phyloP scores from a whole-genome alignment of 2,888 invertebrate genomes.

The Cecidostiba fungosa region DNA sequence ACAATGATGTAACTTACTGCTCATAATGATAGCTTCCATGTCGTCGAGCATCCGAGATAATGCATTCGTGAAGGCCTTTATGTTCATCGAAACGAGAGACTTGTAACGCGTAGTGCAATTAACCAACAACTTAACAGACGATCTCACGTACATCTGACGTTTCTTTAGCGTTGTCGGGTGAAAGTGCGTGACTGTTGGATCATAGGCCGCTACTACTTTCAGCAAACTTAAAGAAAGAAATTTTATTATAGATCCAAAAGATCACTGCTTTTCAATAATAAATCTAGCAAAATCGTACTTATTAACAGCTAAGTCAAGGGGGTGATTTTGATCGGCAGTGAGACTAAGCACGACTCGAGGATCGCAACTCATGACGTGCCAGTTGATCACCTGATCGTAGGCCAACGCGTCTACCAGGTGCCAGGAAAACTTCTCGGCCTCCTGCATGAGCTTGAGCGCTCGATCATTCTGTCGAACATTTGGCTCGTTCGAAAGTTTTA shows the following conservation, averaged over 20 bases:
- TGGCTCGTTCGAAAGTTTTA: constrained; percentile 88
- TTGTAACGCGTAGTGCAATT: constrained; percentile 82
- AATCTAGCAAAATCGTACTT: constrained; percentile 78
- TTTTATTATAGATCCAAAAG: neutral
- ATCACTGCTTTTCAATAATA: neutral
- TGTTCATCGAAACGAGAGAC: constrained; percentile 80
- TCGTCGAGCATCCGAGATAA: constrained; percentile 82
- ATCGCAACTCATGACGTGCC: constrained; percentile 89
- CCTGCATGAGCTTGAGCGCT: constrained; percentile 81
- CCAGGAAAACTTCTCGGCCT: constrained; percentile 86
- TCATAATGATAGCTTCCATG: constrained; percentile 81
- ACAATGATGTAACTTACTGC: constrained; percentile 74
- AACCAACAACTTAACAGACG: constrained; percentile 83
- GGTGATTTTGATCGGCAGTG: constrained; percentile 79
- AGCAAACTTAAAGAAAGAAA: constrained; percentile 81
- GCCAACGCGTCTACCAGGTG: constrained; percentile 83
- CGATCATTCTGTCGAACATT: constrained; percentile 83
- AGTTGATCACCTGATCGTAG: constrained; percentile 86
- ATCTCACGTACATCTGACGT: constrained; percentile 84
- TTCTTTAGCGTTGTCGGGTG: constrained; percentile 82
- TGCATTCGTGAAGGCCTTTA: constrained; percentile 80
- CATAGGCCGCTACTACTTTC: constrained; percentile 84
- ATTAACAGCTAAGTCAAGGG: constrained; percentile 83
- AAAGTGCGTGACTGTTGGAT: constrained; percentile 78
- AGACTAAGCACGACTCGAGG: constrained; percentile 84